Percentiles rank a stretch among this genome's conserved stretches.
Evolutionary conservation across 2,888 invertebrate species (phyloP).

Genomic region (Ernsta delagoae): DNA sequence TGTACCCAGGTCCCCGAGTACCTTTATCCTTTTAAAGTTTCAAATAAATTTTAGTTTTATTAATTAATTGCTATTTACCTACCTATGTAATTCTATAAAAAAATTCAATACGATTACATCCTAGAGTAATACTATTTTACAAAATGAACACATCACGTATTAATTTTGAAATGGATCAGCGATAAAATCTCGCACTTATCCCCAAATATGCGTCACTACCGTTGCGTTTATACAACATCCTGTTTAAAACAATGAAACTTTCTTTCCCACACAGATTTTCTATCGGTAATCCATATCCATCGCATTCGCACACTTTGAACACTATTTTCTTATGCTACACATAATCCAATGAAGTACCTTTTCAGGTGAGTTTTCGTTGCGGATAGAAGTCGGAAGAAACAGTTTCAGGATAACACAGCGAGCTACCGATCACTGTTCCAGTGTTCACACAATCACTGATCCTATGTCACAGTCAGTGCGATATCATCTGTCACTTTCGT

Average conservation of each 20-base stretch:
- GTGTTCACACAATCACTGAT: slow-evolving; percentile 72
- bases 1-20: too few relatives aligned
- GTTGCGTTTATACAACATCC: neutral
- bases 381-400: slow-evolving; percentile 57
- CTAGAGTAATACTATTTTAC: neutral
- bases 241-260: neutral
- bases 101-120: too few relatives aligned
- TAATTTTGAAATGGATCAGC: neutral
- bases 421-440: slow-evolving; percentile 81
- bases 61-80: too few relatives aligned
- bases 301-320: slow-evolving; percentile 35
- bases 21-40: neutral
- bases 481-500: slow-evolving; percentile 71
- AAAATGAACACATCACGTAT: neutral
- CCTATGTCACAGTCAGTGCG: slow-evolving; percentile 65
- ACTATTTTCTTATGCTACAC: slow-evolving; percentile 43
- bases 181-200: neutral
- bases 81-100: too few relatives aligned
- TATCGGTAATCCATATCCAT: slow-evolving; percentile 15
- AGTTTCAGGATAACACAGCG: slow-evolving; percentile 79
- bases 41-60: neutral
- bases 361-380: slow-evolving; percentile 65
- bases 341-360: slow-evolving; percentile 67
- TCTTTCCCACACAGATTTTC: slow-evolving; percentile 16
- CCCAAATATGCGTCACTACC: neutral